These are phyloP conservation scores for Melozone crissalis DNA, from an alignment of 2,113 vertebrate genomes.

Conservation along the genomic window DNA sequence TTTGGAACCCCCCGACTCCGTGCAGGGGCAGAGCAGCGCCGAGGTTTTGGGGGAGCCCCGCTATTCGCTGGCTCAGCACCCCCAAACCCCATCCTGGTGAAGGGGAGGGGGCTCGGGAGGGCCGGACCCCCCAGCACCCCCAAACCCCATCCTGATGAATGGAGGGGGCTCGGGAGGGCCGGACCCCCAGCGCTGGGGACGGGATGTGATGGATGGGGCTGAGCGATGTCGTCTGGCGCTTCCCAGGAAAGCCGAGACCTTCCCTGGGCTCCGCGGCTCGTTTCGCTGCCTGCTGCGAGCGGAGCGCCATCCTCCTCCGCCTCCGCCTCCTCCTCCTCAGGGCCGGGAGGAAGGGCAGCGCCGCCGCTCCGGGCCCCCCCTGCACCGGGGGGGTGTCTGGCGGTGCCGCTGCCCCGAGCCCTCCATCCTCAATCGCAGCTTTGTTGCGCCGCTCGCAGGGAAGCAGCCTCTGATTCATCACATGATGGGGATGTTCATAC, in stretches of 20 bases:
- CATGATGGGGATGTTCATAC: constrained; percentile 11
- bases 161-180: neutral
- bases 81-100: no score
- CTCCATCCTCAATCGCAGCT: constrained; percentile 21
- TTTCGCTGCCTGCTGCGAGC: neutral
- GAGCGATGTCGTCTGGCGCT: neutral
- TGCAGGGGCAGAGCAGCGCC: neutral
- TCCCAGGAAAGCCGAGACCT: neutral
- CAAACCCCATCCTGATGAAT: accelerated
- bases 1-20: neutral
- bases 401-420: neutral
- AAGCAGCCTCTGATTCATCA: neutral
- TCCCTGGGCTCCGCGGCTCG: neutral
- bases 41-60: no score
- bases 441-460: constrained; percentile 24
- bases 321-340: neutral
- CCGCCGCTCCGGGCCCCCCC: neutral
- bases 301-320: neutral
- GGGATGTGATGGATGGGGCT: neutral
- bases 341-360: neutral
- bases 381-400: neutral
- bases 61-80: no score
- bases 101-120: no score
- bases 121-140: neutral
- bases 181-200: neutral